Conservation (phyloP, 2,797 vertebrate species). For the Chanos chanos region DNA sequence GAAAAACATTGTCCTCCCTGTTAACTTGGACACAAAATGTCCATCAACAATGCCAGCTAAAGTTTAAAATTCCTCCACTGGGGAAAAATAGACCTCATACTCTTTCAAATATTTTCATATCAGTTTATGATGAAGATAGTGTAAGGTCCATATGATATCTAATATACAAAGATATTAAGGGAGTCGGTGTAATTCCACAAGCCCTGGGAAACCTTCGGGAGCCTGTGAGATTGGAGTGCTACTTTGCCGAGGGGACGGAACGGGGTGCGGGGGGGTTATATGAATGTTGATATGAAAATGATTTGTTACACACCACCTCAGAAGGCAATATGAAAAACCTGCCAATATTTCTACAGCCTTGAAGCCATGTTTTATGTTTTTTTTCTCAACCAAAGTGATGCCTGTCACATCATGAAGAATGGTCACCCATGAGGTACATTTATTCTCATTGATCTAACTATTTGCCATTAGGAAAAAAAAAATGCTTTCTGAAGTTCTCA, state of each 20-base stretch:
- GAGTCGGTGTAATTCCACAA: not conserved
- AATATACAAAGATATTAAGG: constrained; percentile 20
- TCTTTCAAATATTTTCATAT: not conserved
- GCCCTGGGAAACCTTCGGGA: not conserved
- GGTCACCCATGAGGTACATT: not conserved
- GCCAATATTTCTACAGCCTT: constrained; percentile 17
- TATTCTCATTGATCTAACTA: constrained; percentile 5
- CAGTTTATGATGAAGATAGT: too few species aligned
- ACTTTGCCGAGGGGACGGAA: too few species aligned
- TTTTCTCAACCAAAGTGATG: constrained; percentile 9
- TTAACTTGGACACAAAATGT: too few species aligned
- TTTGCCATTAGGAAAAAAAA: too few species aligned
- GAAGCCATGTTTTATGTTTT: constrained; percentile 1
- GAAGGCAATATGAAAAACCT: constrained; percentile 12
- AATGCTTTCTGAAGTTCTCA: too few species aligned
- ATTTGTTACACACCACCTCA: not conserved
- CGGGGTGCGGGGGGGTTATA: constrained; percentile 36
- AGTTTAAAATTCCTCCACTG: too few species aligned
- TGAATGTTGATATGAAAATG: constrained; percentile 24
- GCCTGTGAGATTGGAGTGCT: not conserved
- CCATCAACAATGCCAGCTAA: too few species aligned
- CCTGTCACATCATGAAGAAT: not conserved
- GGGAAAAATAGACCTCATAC: too few species aligned
- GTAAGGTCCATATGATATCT: constrained; percentile 3
- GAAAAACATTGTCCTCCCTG: too few species aligned